These are phyloP conservation scores for Nylanderia fulva DNA, from an alignment of 1,140 invertebrate species.

Conservation along the genomic window DNA sequence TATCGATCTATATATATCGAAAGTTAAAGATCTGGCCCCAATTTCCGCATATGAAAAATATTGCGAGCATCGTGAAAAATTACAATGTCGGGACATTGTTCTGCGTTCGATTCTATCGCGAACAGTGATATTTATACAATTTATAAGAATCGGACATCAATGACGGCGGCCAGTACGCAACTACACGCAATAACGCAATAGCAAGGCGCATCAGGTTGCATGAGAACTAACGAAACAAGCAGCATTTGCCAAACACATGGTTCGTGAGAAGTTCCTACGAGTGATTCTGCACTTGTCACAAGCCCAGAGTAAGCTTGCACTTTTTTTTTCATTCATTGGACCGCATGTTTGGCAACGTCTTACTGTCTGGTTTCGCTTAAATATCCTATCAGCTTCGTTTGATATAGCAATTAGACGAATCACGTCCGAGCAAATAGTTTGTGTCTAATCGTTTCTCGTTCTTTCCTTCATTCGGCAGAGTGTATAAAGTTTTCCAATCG, in stretches of 20 bases:
- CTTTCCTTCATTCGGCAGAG: background rate
- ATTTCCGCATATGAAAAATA: slow-evolving; percentile 5
- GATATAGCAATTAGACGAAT: background rate
- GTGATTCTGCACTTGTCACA: background rate
- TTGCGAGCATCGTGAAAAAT: background rate
- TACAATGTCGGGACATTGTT: background rate
- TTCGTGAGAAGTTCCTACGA: slow-evolving; percentile 46
- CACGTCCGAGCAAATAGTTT: background rate
- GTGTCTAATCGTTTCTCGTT: background rate
- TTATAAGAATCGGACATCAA: background rate
- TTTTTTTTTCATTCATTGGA: slow-evolving; percentile 39
- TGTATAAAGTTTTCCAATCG: background rate
- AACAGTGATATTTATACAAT: background rate
- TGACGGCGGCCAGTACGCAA: slow-evolving; percentile 47
- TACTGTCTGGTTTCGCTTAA: background rate
- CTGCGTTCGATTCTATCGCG: background rate
- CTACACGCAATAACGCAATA: slow-evolving; percentile 64
- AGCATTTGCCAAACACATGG: slow-evolving; percentile 74
- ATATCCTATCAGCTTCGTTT: background rate
- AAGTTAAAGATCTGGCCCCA: background rate
- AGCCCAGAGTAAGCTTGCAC: slow-evolving; percentile 15
- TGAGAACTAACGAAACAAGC: slow-evolving; percentile 47
- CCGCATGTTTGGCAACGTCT: background rate
- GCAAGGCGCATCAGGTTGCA: slow-evolving; percentile 66
- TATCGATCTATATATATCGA: no score